A percentile compares a stretch with the other conserved stretches of the same genome.
Evolutionary conservation across 2,888 invertebrate genomes (phyloP).

Genomic region (Himalopsyche kuldschensis): DNA sequence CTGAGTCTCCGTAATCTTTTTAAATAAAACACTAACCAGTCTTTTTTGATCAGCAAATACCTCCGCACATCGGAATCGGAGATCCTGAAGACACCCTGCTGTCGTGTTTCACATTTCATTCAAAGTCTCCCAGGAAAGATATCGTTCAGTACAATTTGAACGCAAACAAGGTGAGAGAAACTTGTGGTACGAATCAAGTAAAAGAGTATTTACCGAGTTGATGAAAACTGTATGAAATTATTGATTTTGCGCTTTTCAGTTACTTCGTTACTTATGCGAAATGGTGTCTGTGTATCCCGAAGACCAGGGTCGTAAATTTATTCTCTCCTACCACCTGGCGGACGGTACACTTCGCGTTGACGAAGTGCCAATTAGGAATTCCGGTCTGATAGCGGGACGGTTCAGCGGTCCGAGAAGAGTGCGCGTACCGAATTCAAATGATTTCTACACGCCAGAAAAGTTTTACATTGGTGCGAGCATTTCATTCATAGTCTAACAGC

Average conservation of each 20-base stretch:
- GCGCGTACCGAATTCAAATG: constrained; percentile 68
- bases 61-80: constrained; percentile 76
- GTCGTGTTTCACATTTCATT: constrained; percentile 70
- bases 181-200: too few relatives aligned
- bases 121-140: constrained; percentile 74
- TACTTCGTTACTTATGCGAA: constrained; percentile 73
- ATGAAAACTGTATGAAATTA: neutral
- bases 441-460: constrained; percentile 78
- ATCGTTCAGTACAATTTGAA: constrained; percentile 75
- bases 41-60: constrained; percentile 43
- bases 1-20: too few relatives aligned
- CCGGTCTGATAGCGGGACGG: constrained; percentile 74
- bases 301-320: constrained; percentile 73
- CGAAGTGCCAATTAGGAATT: constrained; percentile 73
- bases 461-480: constrained; percentile 70
- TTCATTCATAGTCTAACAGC: neutral
- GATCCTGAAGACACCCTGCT: constrained; percentile 76
- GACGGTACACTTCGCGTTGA: constrained; percentile 75
- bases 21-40: too few relatives aligned
- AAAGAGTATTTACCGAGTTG: too few relatives aligned
- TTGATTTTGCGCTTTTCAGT: constrained; percentile 45
- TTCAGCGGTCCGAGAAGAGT: constrained; percentile 71
- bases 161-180: constrained; percentile 60
- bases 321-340: constrained; percentile 73
- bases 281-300: constrained; percentile 80